phyloP scores from a whole-genome alignment of 2,797 vertebrate genomes.

The Trichosurus vulpecula region DNA sequence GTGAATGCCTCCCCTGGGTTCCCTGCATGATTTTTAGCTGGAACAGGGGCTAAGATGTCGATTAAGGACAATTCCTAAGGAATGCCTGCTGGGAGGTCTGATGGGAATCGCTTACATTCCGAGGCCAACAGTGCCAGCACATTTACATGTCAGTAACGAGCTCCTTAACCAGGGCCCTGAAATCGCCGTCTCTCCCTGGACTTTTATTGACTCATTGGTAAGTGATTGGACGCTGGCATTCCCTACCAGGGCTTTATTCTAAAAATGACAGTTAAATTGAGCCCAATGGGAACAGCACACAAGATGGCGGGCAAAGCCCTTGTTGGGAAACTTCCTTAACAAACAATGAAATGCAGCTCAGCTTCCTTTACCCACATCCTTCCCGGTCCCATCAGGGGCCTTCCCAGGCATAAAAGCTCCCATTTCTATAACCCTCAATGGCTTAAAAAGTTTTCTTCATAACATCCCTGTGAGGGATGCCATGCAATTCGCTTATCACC shows the following conservation, averaged over 20 bases:
- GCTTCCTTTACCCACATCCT: neutral
- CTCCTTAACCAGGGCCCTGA: neutral
- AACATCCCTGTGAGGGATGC: neutral
- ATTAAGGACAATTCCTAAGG: neutral
- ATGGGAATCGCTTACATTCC: neutral
- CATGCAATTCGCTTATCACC: neutral
- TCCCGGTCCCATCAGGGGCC: neutral
- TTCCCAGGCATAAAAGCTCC: neutral
- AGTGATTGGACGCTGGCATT: neutral
- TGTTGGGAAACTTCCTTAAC: neutral
- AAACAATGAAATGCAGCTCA: neutral
- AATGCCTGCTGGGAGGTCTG: neutral
- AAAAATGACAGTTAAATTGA: neutral
- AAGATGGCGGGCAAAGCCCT: neutral
- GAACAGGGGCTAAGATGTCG: neutral
- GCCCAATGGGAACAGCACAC: neutral
- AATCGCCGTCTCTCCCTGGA: neutral
- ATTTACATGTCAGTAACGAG: constrained; percentile 5
- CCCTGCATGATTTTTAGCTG: neutral
- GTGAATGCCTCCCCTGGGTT: neutral
- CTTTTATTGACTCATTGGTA: neutral
- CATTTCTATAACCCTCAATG: neutral
- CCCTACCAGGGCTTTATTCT: neutral
- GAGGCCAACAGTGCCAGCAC: neutral
- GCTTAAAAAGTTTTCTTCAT: neutral